Percentiles rank a stretch among this genome's conserved stretches.
phyloP scores from a whole-genome alignment of 2,888 invertebrate genomes.

The Epiblema foenella region DNA sequence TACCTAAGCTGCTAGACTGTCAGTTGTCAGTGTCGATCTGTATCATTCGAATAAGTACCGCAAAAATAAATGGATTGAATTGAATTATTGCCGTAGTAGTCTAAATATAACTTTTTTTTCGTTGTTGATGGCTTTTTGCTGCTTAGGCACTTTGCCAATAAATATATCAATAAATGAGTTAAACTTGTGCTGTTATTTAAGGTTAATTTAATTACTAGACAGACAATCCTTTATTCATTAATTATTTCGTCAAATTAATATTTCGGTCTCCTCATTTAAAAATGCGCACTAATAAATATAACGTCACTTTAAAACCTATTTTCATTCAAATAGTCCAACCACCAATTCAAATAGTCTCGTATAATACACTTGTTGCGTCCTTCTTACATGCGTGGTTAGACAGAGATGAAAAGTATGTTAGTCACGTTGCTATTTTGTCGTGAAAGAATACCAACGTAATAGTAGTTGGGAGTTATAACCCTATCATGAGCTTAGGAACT shows the following conservation, averaged over 20 bases:
- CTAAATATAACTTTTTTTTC: no score
- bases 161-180: no score
- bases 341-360: neutral
- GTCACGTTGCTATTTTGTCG: neutral
- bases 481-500: conserved; percentile 43
- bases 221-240: neutral
- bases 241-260: conserved; percentile 29
- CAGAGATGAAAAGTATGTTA: conserved; percentile 11
- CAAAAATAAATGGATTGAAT: no score
- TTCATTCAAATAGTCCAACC: conserved; percentile 24
- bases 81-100: no score
- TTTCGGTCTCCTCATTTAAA: conserved; percentile 15
- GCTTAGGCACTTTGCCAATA: no score
- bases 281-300: conserved; percentile 26
- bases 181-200: no score
- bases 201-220: no score
- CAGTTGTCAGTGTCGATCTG: no score
- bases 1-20: no score
- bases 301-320: conserved; percentile 12
- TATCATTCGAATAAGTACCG: no score
- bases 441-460: conserved; percentile 20
- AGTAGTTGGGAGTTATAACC: conserved; percentile 37
- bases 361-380: neutral
- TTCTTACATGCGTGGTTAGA: conserved; percentile 1
- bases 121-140: no score